phyloP scores from a whole-genome alignment of 2,797 vertebrate genomes.

The Kryptolebias ocellatus region DNA sequence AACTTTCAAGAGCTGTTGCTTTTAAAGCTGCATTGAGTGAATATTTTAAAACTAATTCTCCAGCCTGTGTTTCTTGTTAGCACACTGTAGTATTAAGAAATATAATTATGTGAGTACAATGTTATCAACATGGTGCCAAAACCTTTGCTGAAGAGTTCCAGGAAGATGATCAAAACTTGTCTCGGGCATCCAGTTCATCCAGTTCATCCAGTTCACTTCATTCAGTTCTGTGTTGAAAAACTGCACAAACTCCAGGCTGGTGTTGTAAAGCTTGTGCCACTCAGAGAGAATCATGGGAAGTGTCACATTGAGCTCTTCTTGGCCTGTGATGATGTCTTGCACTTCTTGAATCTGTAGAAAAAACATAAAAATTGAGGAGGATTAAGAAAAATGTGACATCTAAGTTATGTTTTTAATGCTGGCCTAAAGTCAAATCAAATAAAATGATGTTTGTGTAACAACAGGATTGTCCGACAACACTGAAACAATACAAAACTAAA shows the following conservation, averaged over 20 bases:
- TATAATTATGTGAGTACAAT: slow-evolving; percentile 4
- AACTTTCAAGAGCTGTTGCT: not conserved
- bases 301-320: slow-evolving; percentile 52
- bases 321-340: slow-evolving; percentile 20
- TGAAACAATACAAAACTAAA: too few species aligned
- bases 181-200: slow-evolving; percentile 62
- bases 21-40: not conserved
- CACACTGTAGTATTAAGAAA: not conserved
- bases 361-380: not conserved
- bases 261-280: slow-evolving; percentile 69
- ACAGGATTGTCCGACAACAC: too few species aligned
- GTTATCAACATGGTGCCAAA: slow-evolving; percentile 3
- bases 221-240: slow-evolving; percentile 27
- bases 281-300: slow-evolving; percentile 76
- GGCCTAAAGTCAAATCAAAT: not conserved
- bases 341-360: slow-evolving; percentile 46
- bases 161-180: slow-evolving; percentile 34
- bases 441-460: too few species aligned
- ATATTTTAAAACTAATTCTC: too few species aligned
- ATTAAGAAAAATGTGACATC: not conserved
- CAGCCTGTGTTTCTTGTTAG: not conserved
- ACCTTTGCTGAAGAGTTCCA: slow-evolving; percentile 74
- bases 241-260: slow-evolving; percentile 31
- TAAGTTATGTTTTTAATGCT: not conserved
- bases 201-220: slow-evolving; percentile 54